phyloP scores from a whole-genome alignment of 2,888 invertebrate genomes.

The Hypercompe scribonia region DNA sequence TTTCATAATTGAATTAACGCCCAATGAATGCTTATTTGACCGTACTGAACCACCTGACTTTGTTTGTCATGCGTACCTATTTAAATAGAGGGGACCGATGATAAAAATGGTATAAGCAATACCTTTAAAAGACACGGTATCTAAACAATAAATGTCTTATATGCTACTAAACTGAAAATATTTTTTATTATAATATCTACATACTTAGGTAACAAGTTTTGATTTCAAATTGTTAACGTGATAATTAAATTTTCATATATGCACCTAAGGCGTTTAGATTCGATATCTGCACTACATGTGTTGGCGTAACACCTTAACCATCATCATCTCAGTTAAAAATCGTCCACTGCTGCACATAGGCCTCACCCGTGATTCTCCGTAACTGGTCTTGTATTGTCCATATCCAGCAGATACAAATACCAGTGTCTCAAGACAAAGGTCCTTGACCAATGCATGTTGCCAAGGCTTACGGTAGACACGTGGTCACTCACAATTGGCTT shows the following conservation, averaged over 20 bases:
- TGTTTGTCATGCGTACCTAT: constrained; percentile 54
- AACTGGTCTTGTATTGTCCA: no score
- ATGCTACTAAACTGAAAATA: background rate
- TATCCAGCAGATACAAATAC: no score
- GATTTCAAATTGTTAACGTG: background rate
- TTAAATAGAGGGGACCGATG: constrained; percentile 24
- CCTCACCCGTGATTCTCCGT: no score
- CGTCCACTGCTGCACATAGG: no score
- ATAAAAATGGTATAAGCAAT: constrained; percentile 5
- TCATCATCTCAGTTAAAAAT: no score
- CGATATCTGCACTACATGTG: constrained; percentile 6
- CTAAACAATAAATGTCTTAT: background rate
- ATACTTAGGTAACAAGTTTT: background rate
- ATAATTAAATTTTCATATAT: constrained; percentile 4
- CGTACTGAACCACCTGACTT: constrained; percentile 61
- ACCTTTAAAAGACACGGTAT: background rate
- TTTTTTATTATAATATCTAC: no score
- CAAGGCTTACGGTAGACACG: no score
- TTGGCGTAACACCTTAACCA: background rate
- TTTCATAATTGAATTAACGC: constrained; percentile 71
- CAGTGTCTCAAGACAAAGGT: no score
- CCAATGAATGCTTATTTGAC: constrained; percentile 71
- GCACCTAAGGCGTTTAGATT: background rate
- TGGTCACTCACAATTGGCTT: no score
- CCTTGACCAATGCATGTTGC: no score